These are phyloP conservation scores for Menura novaehollandiae DNA, from an alignment of 2,113 vertebrate species.

Conservation along the genomic window DNA sequence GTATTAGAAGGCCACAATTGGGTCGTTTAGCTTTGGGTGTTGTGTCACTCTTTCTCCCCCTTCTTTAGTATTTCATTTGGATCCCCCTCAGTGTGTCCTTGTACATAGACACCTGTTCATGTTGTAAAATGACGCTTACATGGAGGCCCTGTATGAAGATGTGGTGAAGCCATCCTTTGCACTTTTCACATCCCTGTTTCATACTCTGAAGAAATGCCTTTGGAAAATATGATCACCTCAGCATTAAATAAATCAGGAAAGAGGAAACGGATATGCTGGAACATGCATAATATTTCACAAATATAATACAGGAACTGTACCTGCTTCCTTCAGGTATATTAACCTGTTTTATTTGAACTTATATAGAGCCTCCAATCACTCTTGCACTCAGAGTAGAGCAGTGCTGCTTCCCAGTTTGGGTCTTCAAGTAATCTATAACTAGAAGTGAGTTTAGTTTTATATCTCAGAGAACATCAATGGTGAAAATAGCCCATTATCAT, in stretches of 20 bases:
- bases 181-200: not conserved
- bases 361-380: not conserved
- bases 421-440: not conserved
- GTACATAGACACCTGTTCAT: accelerated
- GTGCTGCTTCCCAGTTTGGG: not conserved
- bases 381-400: not conserved
- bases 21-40: not conserved
- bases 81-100: accelerated
- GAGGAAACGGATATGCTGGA: not conserved
- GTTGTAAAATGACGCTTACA: not conserved
- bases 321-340: not conserved
- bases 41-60: not conserved
- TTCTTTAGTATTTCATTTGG: not conserved
- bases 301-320: not conserved
- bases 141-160: not conserved
- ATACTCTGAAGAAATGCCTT: not conserved
- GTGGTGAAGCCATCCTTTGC: not conserved
- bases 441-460: not conserved
- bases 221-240: not conserved
- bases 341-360: not conserved
- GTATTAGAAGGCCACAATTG: not conserved
- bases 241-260: not conserved
- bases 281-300: not conserved
- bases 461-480: not conserved
- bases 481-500: not conserved